Percentiles rank a stretch among this genome's conserved stretches.
These are phyloP conservation scores for Lithobates sylvaticus DNA, from an alignment of 2,797 vertebrate genomes.

Conservation along the genomic window DNA sequence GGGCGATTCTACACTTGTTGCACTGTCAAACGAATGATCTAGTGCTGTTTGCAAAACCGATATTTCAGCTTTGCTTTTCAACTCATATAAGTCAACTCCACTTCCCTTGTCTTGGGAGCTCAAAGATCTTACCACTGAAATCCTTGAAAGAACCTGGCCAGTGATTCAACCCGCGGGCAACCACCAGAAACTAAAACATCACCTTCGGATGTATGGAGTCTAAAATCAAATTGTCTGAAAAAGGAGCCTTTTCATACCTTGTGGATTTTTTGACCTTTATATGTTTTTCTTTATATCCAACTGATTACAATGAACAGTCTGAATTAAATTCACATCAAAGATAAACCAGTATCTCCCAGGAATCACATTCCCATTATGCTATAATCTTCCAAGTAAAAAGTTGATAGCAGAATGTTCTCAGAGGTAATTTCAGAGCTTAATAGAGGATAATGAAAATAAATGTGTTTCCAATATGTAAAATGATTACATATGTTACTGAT, in stretches of 20 bases:
- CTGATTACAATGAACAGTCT: background rate
- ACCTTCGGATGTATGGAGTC: background rate
- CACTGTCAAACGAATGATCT: too few species aligned
- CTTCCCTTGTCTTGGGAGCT: too few species aligned
- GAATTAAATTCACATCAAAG: constrained; percentile 11
- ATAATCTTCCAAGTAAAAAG: constrained; percentile 17
- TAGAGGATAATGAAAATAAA: constrained; percentile 39
- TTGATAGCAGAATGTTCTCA: constrained; percentile 6
- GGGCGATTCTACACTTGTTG: too few species aligned
- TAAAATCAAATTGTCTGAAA: background rate
- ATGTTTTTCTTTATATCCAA: too few species aligned
- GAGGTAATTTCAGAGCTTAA: constrained; percentile 12
- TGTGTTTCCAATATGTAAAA: constrained; percentile 45
- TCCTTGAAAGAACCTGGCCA: background rate
- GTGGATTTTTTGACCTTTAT: background rate
- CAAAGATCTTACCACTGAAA: too few species aligned
- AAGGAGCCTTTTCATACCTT: background rate
- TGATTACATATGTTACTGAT: constrained; percentile 30
- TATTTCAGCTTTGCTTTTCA: too few species aligned
- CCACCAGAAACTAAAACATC: background rate
- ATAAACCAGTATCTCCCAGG: constrained; percentile 8
- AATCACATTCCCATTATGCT: constrained; percentile 9
- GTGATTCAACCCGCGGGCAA: background rate
- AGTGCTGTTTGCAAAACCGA: too few species aligned
- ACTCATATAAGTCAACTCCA: too few species aligned